Conservation (phyloP, 2,888 invertebrate genomes). For the Antheraea assamensis region DNA sequence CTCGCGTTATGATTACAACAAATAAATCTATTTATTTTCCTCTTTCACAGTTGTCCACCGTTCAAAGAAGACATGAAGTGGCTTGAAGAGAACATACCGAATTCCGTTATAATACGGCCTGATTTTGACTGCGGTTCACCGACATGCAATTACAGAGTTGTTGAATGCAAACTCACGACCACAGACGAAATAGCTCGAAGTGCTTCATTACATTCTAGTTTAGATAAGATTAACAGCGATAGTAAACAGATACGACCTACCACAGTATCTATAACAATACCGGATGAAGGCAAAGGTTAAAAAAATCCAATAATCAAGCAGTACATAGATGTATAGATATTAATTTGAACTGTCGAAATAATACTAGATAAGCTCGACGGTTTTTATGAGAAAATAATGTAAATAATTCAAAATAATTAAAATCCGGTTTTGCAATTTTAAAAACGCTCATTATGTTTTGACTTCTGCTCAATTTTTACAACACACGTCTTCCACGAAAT, state of each 20-base stretch:
- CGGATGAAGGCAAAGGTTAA: slow-evolving; percentile 81
- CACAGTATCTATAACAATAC: slow-evolving; percentile 83
- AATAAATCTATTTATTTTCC: not conserved
- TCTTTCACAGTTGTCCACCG: slow-evolving; percentile 66
- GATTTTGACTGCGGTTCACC: slow-evolving; percentile 73
- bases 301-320: not conserved
- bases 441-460: slow-evolving; percentile 31
- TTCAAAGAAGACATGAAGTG: slow-evolving; percentile 69
- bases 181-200: slow-evolving; percentile 66
- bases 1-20: too few relatives aligned
- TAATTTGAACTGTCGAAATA: slow-evolving; percentile 41
- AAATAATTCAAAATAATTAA: slow-evolving; percentile 16
- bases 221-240: slow-evolving; percentile 47
- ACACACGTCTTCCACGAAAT: slow-evolving; percentile 69
- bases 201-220: slow-evolving; percentile 43
- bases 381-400: slow-evolving; percentile 11
- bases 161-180: slow-evolving; percentile 76
- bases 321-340: slow-evolving; percentile 31
- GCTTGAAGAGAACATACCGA: slow-evolving; percentile 67
- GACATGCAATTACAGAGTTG: slow-evolving; percentile 72
- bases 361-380: slow-evolving; percentile 27
- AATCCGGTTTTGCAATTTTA: slow-evolving; percentile 22
- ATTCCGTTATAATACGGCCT: slow-evolving; percentile 60
- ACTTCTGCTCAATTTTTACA: slow-evolving; percentile 56
- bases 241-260: slow-evolving; percentile 58